A percentile compares a stretch with the other conserved stretches of the same genome.
These are phyloP conservation scores for Diachasma alloeum DNA, from an alignment of 1,140 invertebrate species.

Conservation along the genomic window DNA sequence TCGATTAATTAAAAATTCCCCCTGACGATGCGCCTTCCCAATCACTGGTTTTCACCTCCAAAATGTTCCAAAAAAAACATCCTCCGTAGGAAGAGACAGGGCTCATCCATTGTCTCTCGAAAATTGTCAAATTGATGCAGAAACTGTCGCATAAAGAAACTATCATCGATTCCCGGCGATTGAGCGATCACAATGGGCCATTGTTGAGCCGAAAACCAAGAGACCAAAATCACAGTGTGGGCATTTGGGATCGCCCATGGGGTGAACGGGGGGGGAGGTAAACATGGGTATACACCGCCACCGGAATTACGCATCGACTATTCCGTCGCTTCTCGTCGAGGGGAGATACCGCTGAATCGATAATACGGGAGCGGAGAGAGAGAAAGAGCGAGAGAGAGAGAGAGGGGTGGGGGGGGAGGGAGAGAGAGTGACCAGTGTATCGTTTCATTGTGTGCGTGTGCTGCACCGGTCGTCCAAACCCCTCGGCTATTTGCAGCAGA, in stretches of 20 bases:
- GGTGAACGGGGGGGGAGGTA: neutral
- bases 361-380: slow-evolving; percentile 19
- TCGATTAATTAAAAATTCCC: too few relatives aligned
- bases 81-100: neutral
- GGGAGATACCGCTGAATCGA: slow-evolving; percentile 28
- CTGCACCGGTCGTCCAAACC: slow-evolving; percentile 31
- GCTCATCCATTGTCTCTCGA: neutral
- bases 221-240: slow-evolving; percentile 6
- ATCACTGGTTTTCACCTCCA: too few relatives aligned
- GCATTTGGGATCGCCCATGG: neutral
- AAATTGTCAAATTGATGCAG: neutral
- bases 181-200: slow-evolving; percentile 11
- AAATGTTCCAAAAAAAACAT: neutral
- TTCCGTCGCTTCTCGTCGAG: slow-evolving; percentile 3
- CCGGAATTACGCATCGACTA: slow-evolving; percentile 26
- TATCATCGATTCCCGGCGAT: slow-evolving; percentile 11
- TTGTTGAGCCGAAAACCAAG: neutral
- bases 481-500: slow-evolving; percentile 38
- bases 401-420: too few relatives aligned
- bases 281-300: slow-evolving; percentile 4
- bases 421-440: neutral
- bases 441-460: slow-evolving; percentile 1
- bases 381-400: neutral
- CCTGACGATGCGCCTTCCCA: too few relatives aligned
- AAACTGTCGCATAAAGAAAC: slow-evolving; percentile 8